Base-by-base conservation (phyloP, 2,888 invertebrate genomes). In the Apeira syringaria region DNA sequence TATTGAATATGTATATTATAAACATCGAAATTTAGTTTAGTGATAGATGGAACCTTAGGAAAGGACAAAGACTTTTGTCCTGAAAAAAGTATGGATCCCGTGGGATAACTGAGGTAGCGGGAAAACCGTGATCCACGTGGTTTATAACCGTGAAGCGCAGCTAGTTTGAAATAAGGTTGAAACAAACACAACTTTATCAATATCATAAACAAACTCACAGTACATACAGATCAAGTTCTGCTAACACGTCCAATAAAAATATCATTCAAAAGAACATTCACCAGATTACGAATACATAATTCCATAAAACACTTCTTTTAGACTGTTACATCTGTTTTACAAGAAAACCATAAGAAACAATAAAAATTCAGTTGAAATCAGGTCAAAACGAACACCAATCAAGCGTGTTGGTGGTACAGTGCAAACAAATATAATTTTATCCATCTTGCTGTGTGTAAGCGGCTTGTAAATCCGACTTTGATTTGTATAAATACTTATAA, bases 401-500 rank as follows among this genome's bases (percentile, higher is more conserved):
- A 42, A 31, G 17, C 36, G 20, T 32, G 36, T 28, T 35, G 36
- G 11, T 18, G 41, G 35, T 35, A 42, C 35, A 36, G 27, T 36
- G 27, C 36, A 36, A 43, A 31, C 36, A 43, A 44, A 34, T 38
- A 44, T 33, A 30, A 44, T 44, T 38, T 38, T 25, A 38, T 43
- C 36, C 34, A 26, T 31, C 35, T 27, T 32, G 25, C 30, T 17
- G 33, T 3, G 24, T 8, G 33, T 27, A 27, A 31, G 25, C 22
- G 31, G 29, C 26, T 30, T n/a, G 35, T 40, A 40, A 40, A 32
- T 35, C 39, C 35, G 35, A 39, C 35, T 27, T 40, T 15, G 20
- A 39, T 47, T 50, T 42, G 54, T 55, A 53, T 55, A 63, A 61
- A 56, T 58, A 64, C 56, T 40, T 50, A 48, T 36, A 53, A 51